phyloP scores from a whole-genome alignment of 2,797 vertebrate species.

The Thunnus albacares region DNA sequence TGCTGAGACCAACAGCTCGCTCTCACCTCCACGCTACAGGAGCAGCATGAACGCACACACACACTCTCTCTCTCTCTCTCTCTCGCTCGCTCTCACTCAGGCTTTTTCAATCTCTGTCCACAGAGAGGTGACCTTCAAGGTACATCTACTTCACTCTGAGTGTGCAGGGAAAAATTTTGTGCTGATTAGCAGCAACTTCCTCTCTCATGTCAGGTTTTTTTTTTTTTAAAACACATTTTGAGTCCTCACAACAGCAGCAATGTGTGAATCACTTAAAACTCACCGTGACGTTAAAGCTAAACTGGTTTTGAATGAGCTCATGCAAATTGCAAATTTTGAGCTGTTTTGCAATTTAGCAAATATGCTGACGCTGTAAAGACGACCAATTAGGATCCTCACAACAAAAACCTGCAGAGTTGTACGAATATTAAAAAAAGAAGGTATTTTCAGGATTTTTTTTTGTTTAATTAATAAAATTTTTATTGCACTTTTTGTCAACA shows the following conservation, averaged over 20 bases:
- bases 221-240: constrained; percentile 23
- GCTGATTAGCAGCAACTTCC: constrained; percentile 63
- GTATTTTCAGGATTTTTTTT: neutral
- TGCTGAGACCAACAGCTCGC: constrained; percentile 59
- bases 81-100: constrained; percentile 4
- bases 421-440: neutral
- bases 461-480: neutral
- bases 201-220: constrained; percentile 25
- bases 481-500: neutral
- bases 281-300: constrained; percentile 1
- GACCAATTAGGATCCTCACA: neutral
- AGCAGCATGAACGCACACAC: constrained; percentile 52
- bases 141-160: constrained; percentile 37
- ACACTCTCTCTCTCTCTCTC: neutral
- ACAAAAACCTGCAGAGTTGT: neutral
- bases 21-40: constrained; percentile 44
- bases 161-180: constrained; percentile 31
- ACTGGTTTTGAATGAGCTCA: constrained; percentile 12
- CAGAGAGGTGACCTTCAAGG: constrained; percentile 66
- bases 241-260: constrained; percentile 39
- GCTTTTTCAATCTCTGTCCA: constrained; percentile 7
- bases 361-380: neutral
- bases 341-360: constrained; percentile 28
- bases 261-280: constrained; percentile 4
- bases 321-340: neutral